A percentile compares a stretch with the other conserved stretches of the same genome.
Conservation (phyloP, 2,797 vertebrate genomes). For the Craterocephalus amniculus region DNA sequence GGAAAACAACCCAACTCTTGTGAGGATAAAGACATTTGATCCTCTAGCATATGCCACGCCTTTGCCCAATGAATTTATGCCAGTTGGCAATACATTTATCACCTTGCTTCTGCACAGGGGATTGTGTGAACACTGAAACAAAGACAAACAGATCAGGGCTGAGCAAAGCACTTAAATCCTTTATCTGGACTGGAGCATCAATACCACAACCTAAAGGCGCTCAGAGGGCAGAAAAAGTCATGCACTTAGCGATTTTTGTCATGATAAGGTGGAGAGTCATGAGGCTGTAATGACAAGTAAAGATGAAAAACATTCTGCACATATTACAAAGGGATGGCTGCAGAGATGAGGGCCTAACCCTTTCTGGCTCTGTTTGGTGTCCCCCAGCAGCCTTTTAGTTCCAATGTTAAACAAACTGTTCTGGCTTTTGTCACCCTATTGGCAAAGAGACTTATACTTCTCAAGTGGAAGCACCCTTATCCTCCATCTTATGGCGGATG, state of each 20-base stretch:
- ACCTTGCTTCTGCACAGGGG: conserved; percentile 43
- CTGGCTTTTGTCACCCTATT: no score
- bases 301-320: no score
- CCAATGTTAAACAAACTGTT: no score
- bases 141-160: not conserved
- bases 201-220: not conserved
- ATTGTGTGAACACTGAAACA: conserved; percentile 5
- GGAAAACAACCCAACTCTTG: conserved; percentile 71
- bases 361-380: no score
- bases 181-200: rapidly evolving
- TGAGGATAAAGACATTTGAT: conserved; percentile 71
- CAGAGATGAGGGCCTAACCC: no score
- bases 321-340: no score
- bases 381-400: no score
- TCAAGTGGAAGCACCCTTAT: no score
- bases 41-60: conserved; percentile 70
- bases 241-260: not conserved
- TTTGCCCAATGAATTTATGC: conserved; percentile 68
- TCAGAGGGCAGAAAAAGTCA: rapidly evolving
- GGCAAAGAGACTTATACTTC: no score
- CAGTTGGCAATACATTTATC: conserved; percentile 64
- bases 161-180: conserved; percentile 7
- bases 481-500: no score
- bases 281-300: no score
- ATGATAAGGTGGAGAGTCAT: no score